Base-by-base conservation (phyloP, 2,888 invertebrate species). In the Dolichopus griseipennis region DNA sequence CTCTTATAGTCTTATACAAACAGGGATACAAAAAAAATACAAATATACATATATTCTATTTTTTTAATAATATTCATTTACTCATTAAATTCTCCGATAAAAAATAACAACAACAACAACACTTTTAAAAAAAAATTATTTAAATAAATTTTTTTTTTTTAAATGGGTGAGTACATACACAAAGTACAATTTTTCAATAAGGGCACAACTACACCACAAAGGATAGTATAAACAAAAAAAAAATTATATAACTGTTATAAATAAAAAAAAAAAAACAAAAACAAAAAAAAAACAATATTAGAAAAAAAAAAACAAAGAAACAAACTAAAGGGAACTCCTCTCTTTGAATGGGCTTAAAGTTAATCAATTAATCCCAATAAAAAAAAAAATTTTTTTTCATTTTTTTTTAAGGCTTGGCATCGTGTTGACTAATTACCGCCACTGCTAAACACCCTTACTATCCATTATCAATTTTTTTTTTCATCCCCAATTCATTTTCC, bases 351-450 rank as follows among this genome's bases (percentile, higher is more conserved):
- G 52, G 52, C 52, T 52, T 52, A 52, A 52, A 52, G 62, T 22
- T 62, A 62, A 62, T 62, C 62, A 62, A 62, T 62, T 62, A 62
- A 62, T 62, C 62, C 27, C 62, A 62, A 62, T 62, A 62, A 62
- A 62, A 62, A 61, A 61, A n/a, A 18, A 61, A 61, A 61, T 3
- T n/a, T 22, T n/a, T n/a, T n/a, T n/a, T n/a, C n/a, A n/a, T n/a
- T n/a, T n/a, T n/a, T 21, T 15, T 22, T 62, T 52, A 52, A 62
- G 62, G 62, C 62, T 62, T 62, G 62, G 62, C 22, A 22, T 21
- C 12, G 21, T 62, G 62, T 62, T 62, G 22, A 62, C 62, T 62
- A 62, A 62, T 62, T 62, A 62, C 62, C 62, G 12, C 52, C 18
- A 52, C 52, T 15, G 52, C n/a, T 52, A 52, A n/a, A 52, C 52